phyloP scores from a whole-genome alignment of 2,113 vertebrate species.

The Dasyprocta punctata region DNA sequence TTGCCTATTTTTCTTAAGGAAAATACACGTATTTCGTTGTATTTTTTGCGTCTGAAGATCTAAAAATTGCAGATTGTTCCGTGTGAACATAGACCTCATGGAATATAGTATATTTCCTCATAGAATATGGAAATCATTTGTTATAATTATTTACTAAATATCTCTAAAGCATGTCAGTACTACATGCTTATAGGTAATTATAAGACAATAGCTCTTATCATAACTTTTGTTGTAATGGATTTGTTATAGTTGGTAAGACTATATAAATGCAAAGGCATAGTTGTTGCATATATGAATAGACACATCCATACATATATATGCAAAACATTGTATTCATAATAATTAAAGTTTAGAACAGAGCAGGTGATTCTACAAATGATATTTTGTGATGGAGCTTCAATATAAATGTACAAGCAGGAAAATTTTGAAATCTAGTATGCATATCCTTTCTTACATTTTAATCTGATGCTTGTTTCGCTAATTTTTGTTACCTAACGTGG shows the following conservation, averaged over 20 bases:
- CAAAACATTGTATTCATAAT: neutral
- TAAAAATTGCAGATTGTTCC: neutral
- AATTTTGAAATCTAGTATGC: neutral
- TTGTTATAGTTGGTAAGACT: neutral
- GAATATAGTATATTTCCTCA: neutral
- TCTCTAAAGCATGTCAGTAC: neutral
- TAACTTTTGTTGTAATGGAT: neutral
- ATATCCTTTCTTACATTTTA: slow-evolving; percentile 5
- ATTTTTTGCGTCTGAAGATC: neutral
- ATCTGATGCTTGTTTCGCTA: neutral
- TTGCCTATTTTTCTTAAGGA: neutral
- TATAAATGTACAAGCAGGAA: neutral
- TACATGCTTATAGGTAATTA: neutral
- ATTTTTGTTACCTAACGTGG: neutral
- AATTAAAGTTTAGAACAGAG: neutral
- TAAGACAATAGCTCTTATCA: neutral
- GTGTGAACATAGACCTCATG: neutral
- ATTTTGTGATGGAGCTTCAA: neutral
- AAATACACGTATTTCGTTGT: neutral
- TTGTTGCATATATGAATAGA: neutral
- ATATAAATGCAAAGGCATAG: neutral
- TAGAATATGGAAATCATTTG: neutral
- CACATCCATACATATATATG: neutral
- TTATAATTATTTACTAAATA: slow-evolving; percentile 14
- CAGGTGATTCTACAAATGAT: neutral